Evolutionary conservation across 2,113 vertebrate species (phyloP).

Genomic region (Baryphthengus martii): DNA sequence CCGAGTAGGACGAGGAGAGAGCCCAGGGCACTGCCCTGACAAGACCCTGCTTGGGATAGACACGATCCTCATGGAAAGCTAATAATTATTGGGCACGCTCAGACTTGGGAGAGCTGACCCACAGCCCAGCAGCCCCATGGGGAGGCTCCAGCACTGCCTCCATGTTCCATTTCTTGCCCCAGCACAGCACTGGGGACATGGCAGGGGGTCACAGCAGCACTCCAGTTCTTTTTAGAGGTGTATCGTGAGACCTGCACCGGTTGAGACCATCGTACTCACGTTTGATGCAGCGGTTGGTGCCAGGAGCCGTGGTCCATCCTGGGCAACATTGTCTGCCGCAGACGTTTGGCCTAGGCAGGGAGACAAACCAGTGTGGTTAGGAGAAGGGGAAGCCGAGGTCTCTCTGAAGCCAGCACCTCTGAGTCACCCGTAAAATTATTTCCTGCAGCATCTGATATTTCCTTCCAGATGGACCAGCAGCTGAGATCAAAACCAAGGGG

Average conservation of each 20-base stretch:
- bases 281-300: slow-evolving; percentile 92
- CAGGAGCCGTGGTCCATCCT: slow-evolving; percentile 87
- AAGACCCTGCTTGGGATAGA: background rate
- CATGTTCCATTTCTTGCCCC: background rate
- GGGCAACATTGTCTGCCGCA: slow-evolving; percentile 94
- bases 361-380: slow-evolving; percentile 52
- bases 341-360: slow-evolving; percentile 84
- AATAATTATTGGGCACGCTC: background rate
- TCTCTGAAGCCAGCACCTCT: slow-evolving; percentile 18
- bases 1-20: background rate
- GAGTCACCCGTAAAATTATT: slow-evolving; percentile 58
- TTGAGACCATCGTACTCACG: slow-evolving; percentile 78
- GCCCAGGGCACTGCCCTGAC: background rate
- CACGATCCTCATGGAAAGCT: background rate
- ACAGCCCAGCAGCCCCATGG: background rate
- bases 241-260: accelerated
- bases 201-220: background rate
- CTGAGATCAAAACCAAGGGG: slow-evolving; percentile 56
- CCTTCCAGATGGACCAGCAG: slow-evolving; percentile 57
- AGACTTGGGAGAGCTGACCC: background rate
- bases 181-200: accelerated
- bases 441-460: slow-evolving; percentile 53
- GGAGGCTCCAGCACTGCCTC: background rate
- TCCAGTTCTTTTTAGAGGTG: background rate
- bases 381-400: slow-evolving; percentile 9